Evolutionary conservation across 2,888 invertebrate species (phyloP).

Genomic region (Drosophila kuntzei): DNA sequence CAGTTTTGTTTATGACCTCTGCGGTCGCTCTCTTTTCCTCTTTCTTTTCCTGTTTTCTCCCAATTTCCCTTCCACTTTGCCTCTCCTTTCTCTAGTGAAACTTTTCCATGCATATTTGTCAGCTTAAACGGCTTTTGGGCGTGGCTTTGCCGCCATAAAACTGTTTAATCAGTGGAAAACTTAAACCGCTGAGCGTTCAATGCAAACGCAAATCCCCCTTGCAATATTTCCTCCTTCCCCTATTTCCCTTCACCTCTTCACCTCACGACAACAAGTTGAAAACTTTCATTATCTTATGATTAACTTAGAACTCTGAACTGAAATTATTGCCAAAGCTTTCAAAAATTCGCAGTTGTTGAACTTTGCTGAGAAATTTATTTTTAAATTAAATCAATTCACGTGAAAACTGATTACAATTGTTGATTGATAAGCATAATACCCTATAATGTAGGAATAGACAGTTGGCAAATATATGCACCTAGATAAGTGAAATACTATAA

Average conservation of each 20-base stretch:
- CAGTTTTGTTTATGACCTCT: conserved; percentile 32
- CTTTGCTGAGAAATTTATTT: neutral
- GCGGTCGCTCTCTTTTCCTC: neutral
- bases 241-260: neutral
- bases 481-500: neutral
- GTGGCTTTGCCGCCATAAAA: conserved; percentile 8
- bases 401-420: neutral
- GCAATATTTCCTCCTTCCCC: neutral
- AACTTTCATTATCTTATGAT: conserved; percentile 16
- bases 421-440: neutral
- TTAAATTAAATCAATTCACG: neutral
- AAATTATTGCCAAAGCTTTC: neutral
- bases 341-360: neutral
- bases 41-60: neutral
- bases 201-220: conserved; percentile 8
- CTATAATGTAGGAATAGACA: neutral
- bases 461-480: neutral
- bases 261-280: neutral
- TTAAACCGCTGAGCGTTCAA: conserved; percentile 12
- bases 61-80: neutral
- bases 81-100: neutral
- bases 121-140: conserved; percentile 8
- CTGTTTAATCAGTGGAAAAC: conserved; percentile 31
- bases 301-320: neutral
- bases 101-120: conserved; percentile 6